Base-by-base conservation (phyloP, 2,113 vertebrate species). In the Brevimyrus niger region DNA sequence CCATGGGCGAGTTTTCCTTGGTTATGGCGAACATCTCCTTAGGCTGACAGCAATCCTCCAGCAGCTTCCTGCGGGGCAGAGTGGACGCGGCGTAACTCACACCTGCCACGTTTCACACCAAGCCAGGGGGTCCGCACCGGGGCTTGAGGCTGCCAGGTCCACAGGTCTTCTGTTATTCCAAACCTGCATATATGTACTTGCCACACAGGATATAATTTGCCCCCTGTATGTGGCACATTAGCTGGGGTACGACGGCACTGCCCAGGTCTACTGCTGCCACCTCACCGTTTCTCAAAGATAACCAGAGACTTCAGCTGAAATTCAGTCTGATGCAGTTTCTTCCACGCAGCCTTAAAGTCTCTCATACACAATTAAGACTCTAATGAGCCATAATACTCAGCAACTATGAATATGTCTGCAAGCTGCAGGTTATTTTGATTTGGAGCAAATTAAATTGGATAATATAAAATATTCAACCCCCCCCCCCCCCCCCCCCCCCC, bases 41-140 rank as follows among this genome's bases (percentile, higher is more conserved):
- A 0, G 98, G 97, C 82, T 98, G 93, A 4, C 98, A 99, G 94
- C 98, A 99, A 35, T 97, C 96, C 53, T 96, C 94, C 92, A 99
- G 93, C 90, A 98, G 91, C 93, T 97, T 97, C 95, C 98, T 99
- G 94, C 89, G 89, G 90, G 92, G 83, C 82, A 19, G 86, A 89
- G 6, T 35, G 21, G 23, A 89, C 53, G 47, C 15, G 3, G 13
- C 1, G 65, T 38, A 2, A 76, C 15, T 2, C 5, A 2, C 31
- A 76, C 6, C 69, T 1, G 69, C 31, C 6, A 17, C 4, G 2
- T 38, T 0, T 5, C 2, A 38, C 69, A 38, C 27, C 15, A 35
- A 17, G 69, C 13, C 31, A 38, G 0, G 38, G 69, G 27, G 31
- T 11, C 65, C 65, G 0, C 31, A 73, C 0, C 2, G 31, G 65